Base-by-base conservation (phyloP, 2,888 invertebrate species). In the Dione juno region DNA sequence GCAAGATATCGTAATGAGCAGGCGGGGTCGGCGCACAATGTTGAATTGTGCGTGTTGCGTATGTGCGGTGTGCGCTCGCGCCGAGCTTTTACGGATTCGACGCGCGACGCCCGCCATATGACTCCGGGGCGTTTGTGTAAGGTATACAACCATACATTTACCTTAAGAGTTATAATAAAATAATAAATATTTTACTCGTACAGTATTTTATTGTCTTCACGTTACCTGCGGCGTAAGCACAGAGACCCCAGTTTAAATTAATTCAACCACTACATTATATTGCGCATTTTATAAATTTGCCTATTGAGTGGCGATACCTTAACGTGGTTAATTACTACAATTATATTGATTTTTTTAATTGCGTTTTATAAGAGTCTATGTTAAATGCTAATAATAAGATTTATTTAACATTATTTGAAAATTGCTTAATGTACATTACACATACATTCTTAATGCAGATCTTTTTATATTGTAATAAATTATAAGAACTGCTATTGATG, bases 41-140 rank as follows among this genome's bases (percentile, higher is more conserved):
- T 77, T 81, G 81, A 71, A 77, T 77, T 77, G 74, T 76, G 71
- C 67, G 77, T 69, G 58, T 58, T 72, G 68, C 67, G 72, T 76
- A 77, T 83, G 80, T 79, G 76, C 78, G 73, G 71, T 58, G 69
- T 75, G 78, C 78, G 79, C 80, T 78, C 79, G 80, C 77, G 76
- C 73, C 78, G 81, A 88, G 86, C 91, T 92, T 92, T 88, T 92
- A 90, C 88, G 91, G 92, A 90, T 92, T 91, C 92, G 68, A 75
- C 72, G 77, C 28, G 45, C 77, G 78, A 79, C 84, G 86, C 84
- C 82, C 82, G 82, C 90, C 92, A 91, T 84, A 88, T 91, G 91
- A 87, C 88, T 85, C 81, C 57, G 48, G 41, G 59, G 19, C 69
- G 67, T 50, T 1, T 53, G 14, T 53, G 19, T 53, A 21, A 21